Evolutionary conservation across 2,888 invertebrate species (phyloP).

Genomic region (Limnephilus lunatus): DNA sequence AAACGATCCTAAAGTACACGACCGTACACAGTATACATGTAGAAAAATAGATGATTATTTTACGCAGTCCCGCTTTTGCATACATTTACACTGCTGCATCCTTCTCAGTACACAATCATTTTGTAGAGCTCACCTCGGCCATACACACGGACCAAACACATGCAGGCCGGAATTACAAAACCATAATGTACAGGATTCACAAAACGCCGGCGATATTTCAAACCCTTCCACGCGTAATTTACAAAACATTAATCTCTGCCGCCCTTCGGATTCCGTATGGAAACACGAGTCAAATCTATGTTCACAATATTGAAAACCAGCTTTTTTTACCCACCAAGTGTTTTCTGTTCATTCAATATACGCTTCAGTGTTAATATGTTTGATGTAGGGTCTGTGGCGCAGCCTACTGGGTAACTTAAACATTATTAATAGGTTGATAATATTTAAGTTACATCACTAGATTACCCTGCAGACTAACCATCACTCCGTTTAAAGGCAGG

Average conservation of each 20-base stretch:
- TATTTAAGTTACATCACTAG: too few relatives aligned
- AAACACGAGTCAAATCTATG: neutral
- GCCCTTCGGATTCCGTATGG: neutral
- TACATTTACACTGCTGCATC: neutral
- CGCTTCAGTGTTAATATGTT: neutral
- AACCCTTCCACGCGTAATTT: constrained; percentile 2
- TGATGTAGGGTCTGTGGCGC: neutral
- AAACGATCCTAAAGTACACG: too few relatives aligned
- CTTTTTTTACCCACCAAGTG: neutral
- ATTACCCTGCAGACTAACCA: too few relatives aligned
- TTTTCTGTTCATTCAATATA: neutral
- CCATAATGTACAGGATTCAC: constrained; percentile 4
- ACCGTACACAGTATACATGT: too few relatives aligned
- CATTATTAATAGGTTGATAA: too few relatives aligned
- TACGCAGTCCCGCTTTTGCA: neutral
- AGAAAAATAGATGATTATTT: neutral
- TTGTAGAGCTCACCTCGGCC: constrained; percentile 26
- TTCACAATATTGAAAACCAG: neutral
- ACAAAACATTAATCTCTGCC: neutral
- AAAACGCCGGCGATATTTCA: neutral
- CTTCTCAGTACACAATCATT: neutral
- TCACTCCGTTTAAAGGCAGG: too few relatives aligned
- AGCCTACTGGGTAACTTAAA: too few relatives aligned
- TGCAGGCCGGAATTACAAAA: constrained; percentile 17
- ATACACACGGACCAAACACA: constrained; percentile 16